Evolutionary conservation across 2,797 vertebrate species (phyloP).

Genomic region (Clarias platycephalus): DNA sequence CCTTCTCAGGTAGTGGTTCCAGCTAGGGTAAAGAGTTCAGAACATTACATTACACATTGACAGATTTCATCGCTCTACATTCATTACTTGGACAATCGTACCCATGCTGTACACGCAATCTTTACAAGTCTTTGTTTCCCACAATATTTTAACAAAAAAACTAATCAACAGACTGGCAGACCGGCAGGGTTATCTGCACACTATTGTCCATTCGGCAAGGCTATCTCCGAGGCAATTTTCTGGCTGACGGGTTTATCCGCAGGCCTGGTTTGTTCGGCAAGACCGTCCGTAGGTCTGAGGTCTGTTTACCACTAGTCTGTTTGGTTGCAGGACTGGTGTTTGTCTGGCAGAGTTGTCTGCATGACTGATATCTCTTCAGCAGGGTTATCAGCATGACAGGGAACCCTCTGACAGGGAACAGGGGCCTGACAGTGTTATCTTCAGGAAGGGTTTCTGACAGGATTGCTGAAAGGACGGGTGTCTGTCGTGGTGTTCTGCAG

Average conservation of each 20-base stretch:
- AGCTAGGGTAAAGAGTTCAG: conserved; percentile 72
- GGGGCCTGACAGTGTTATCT: not conserved
- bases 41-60: not conserved
- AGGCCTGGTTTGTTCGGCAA: not conserved
- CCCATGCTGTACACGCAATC: not conserved
- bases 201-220: not conserved
- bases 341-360: not conserved
- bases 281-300: too few relatives aligned
- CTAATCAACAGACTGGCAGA: not conserved
- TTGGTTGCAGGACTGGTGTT: not conserved
- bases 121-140: not conserved
- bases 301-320: not conserved
- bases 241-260: not conserved
- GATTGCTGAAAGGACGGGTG: not conserved
- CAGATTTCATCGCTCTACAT: not conserved
- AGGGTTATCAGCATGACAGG: not conserved
- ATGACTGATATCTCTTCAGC: not conserved
- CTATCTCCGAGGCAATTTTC: not conserved
- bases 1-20: conserved; percentile 87
- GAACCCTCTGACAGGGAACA: too few relatives aligned
- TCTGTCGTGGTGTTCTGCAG: not conserved
- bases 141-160: not conserved
- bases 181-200: not conserved
- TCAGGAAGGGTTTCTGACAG: not conserved
- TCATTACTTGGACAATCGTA: not conserved